phyloP scores from a whole-genome alignment of 1,140 invertebrate species.

The Portunus trituberculatus region DNA sequence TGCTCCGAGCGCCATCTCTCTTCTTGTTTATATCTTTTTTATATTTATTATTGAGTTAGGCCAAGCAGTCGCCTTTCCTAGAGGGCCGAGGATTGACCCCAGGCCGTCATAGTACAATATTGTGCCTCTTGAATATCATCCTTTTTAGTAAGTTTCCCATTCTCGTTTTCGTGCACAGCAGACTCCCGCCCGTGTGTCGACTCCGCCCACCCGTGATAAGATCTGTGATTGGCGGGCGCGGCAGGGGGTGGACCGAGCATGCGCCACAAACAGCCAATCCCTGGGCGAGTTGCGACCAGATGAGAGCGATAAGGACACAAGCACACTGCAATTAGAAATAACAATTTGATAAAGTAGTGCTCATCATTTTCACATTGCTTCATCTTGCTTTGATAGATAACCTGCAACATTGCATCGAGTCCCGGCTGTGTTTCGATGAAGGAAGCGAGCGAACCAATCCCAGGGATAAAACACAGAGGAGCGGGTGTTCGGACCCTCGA shows the following conservation, averaged over 20 bases:
- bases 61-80: not conserved
- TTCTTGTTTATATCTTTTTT: conserved; percentile 48
- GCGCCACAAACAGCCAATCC: conserved; percentile 72
- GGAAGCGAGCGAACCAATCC: conserved; percentile 67
- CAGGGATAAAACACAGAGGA: conserved; percentile 60
- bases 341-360: conserved; percentile 77
- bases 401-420: conserved; percentile 69
- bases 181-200: conserved; percentile 71
- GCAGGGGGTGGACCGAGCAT: conserved; percentile 73
- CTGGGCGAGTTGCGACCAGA: conserved; percentile 68
- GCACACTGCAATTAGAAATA: conserved; percentile 77
- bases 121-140: conserved; percentile 41
- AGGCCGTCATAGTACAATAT: not conserved
- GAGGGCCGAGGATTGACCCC: conserved; percentile 35
- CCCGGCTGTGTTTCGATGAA: conserved; percentile 45
- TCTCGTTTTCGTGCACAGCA: conserved; percentile 71
- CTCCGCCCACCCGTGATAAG: conserved; percentile 74
- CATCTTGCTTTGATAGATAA: conserved; percentile 76
- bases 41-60: conserved; percentile 55
- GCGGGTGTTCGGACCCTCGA: conserved; percentile 54
- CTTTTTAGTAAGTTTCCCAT: conserved; percentile 62
- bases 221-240: conserved; percentile 75
- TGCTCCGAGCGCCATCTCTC: conserved; percentile 61
- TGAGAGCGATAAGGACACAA: conserved; percentile 76
- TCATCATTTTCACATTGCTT: conserved; percentile 77